Conservation (phyloP, 2,888 invertebrate species). For the Acanthacorydalis orientalis region DNA sequence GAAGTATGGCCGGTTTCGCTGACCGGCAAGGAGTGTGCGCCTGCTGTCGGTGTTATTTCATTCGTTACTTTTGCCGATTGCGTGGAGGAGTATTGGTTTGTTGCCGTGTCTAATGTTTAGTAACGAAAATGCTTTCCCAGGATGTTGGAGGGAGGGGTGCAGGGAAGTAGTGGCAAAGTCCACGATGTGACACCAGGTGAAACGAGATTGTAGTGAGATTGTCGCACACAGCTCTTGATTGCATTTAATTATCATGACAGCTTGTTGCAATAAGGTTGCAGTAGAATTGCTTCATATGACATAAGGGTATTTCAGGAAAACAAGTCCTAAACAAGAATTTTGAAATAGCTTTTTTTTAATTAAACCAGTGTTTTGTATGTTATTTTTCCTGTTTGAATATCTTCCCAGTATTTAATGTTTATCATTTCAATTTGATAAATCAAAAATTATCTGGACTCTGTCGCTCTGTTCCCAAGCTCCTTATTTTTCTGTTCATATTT, state of each 20-base stretch:
- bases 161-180: constrained; percentile 6
- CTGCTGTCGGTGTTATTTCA: neutral
- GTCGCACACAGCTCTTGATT: too few relatives aligned
- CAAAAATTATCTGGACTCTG: constrained; percentile 3
- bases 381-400: too few relatives aligned
- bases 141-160: constrained; percentile 2
- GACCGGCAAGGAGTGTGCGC: neutral
- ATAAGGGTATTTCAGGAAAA: too few relatives aligned
- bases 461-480: constrained; percentile 5
- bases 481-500: constrained; percentile 11
- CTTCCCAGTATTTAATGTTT: too few relatives aligned
- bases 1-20: neutral
- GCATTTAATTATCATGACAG: too few relatives aligned
- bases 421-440: too few relatives aligned
- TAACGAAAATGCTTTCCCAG: neutral
- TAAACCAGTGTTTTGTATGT: too few relatives aligned
- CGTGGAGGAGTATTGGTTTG: neutral
- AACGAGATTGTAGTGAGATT: too few relatives aligned
- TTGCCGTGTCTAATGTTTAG: neutral
- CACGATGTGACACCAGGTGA: neutral
- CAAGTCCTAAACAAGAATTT: too few relatives aligned
- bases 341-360: too few relatives aligned
- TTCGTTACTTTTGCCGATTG: neutral
- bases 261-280: too few relatives aligned
- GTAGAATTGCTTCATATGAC: too few relatives aligned